phyloP scores from a whole-genome alignment of 2,888 invertebrate genomes.

The Sinopyrophorus schimmeli region DNA sequence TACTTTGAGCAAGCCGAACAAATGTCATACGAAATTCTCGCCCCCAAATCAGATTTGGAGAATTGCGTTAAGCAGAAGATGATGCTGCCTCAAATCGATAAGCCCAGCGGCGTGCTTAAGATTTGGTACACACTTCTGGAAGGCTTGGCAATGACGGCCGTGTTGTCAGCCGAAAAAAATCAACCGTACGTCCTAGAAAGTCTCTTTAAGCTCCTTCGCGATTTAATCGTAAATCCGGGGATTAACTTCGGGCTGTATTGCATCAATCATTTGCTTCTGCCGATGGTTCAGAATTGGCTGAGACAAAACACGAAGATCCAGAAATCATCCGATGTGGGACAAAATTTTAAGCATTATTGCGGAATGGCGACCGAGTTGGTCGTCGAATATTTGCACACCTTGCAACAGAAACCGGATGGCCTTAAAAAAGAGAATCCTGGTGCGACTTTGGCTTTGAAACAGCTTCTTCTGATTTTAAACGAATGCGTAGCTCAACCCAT shows the following conservation, averaged over 20 bases:
- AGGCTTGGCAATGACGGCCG: constrained; percentile 79
- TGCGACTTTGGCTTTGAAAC: constrained; percentile 80
- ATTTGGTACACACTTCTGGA: constrained; percentile 90
- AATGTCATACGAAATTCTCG: constrained; percentile 66
- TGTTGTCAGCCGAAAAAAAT: constrained; percentile 74
- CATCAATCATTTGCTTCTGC: constrained; percentile 87
- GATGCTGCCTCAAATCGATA: constrained; percentile 70
- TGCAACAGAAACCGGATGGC: constrained; percentile 62
- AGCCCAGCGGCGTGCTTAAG: constrained; percentile 80
- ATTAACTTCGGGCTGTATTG: constrained; percentile 89
- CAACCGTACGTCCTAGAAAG: constrained; percentile 88
- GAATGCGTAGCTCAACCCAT: constrained; percentile 90
- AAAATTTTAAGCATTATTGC: constrained; percentile 93
- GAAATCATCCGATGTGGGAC: constrained; percentile 76
- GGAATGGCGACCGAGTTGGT: constrained; percentile 90
- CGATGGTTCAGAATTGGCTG: constrained; percentile 93
- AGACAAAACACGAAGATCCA: constrained; percentile 66
- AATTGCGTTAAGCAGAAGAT: constrained; percentile 57
- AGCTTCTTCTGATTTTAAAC: constrained; percentile 80
- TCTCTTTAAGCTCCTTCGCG: constrained; percentile 80
- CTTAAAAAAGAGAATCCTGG: constrained; percentile 58
- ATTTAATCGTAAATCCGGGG: constrained; percentile 79
- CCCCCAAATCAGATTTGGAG: constrained; percentile 56
- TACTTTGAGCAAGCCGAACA: constrained; percentile 63
- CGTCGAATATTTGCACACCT: constrained; percentile 79